These are phyloP conservation scores for Eucidaris tribuloides DNA, from an alignment of 35 echinoderm and acorn worm genomes.

Conservation along the genomic window DNA sequence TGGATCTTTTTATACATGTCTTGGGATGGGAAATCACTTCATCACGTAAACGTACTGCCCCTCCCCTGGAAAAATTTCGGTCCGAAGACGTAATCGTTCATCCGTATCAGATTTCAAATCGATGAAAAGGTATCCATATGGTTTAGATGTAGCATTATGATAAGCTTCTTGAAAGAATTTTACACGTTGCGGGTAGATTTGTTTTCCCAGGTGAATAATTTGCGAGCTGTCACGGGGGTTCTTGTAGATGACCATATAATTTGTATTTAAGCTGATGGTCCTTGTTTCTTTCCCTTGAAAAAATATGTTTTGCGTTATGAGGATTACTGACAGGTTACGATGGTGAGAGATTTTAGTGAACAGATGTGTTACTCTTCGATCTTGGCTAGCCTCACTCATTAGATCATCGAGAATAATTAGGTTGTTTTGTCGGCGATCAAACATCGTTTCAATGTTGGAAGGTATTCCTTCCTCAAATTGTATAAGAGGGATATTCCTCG, in stretches of 20 bases:
- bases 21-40: neutral
- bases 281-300: constrained; percentile 55
- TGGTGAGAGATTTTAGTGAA: constrained; percentile 66
- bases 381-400: constrained; percentile 43
- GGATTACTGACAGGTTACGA: constrained; percentile 53
- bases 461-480: constrained; percentile 53
- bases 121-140: constrained; percentile 47
- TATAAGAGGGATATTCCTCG: constrained; percentile 14
- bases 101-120: constrained; percentile 37
- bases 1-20: neutral
- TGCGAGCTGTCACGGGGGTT: constrained; percentile 28
- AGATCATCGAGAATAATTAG: constrained; percentile 70
- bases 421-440: constrained; percentile 39
- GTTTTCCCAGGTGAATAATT: constrained; percentile 44
- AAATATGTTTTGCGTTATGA: constrained; percentile 64
- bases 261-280: constrained; percentile 69
- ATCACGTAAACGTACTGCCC: neutral
- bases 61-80: constrained; percentile 36
- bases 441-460: constrained; percentile 1
- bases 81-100: constrained; percentile 9
- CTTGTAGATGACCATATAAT: constrained; percentile 63
- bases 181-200: constrained; percentile 45
- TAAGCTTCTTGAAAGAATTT: constrained; percentile 38
- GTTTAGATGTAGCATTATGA: constrained; percentile 20
- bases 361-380: constrained; percentile 41